phyloP scores from a whole-genome alignment of 2,888 invertebrate species.

The Malthinus seriepunctatus region DNA sequence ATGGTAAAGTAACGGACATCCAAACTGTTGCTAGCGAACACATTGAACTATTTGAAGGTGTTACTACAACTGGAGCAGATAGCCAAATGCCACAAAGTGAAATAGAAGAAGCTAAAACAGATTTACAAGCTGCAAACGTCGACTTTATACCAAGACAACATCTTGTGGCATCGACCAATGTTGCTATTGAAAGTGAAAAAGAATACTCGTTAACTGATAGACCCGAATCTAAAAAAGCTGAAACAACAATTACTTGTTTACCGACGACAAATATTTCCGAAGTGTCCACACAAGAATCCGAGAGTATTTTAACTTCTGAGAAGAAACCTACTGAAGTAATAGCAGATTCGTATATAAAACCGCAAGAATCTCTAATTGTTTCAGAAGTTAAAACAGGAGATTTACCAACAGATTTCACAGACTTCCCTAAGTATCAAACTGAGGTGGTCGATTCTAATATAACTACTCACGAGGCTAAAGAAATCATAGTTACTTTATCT shows the following conservation, averaged over 20 bases:
- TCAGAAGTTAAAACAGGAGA: conserved; percentile 65
- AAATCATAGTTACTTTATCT: conserved; percentile 62
- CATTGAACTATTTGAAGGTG: conserved; percentile 57
- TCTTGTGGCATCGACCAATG: conserved; percentile 61
- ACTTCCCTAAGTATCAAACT: conserved; percentile 59
- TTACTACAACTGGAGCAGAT: conserved; percentile 66
- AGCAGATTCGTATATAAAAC: conserved; percentile 63
- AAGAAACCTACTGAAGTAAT: conserved; percentile 57
- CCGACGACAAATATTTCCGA: conserved; percentile 63
- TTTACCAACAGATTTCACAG: conserved; percentile 57
- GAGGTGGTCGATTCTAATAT: conserved; percentile 60
- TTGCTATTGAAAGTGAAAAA: conserved; percentile 64
- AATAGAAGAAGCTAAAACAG: conserved; percentile 53
- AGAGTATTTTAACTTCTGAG: conserved; percentile 59
- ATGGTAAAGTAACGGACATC: conserved; percentile 51
- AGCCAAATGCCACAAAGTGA: conserved; percentile 68
- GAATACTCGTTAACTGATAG: conserved; percentile 55
- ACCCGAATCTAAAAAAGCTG: conserved; percentile 55
- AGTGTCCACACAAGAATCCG: conserved; percentile 69
- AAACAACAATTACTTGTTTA: conserved; percentile 58
- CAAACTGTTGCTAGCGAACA: conserved; percentile 58
- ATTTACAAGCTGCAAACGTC: conserved; percentile 62
- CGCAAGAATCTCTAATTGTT: conserved; percentile 64
- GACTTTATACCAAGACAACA: conserved; percentile 66
- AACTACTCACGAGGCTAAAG: conserved; percentile 66